Evolutionary conservation across 2,113 vertebrate species (phyloP), one percentile per base, ranked within the genome.

Genomic region (Chelonoidis abingdonii): DNA sequence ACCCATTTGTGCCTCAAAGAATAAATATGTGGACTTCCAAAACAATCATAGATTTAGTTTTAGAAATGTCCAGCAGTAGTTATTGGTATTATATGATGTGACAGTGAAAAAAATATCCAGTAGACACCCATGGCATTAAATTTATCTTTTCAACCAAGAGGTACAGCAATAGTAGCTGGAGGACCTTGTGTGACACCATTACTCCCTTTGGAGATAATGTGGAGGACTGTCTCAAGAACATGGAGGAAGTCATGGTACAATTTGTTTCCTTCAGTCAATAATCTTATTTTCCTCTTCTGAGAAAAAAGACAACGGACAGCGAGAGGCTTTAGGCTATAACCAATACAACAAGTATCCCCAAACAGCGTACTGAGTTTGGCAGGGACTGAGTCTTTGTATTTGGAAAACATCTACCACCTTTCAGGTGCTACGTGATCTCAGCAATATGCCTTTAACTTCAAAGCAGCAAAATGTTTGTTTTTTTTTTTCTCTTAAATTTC

Each of bases 401-500:
- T 72, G 65, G 9, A 38, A 72, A 78, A 47, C 25, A 47, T 24
- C 41, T 47, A 24, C 3, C 25, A 47, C 41, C 41, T 10, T 3
- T 76, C 8, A 10, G 38, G 25, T 78, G 41, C 44, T 47, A 27
- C 13, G 6, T 47, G 44, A 29, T 78, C 22, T 78, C 75, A 47
- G 41, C 75, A 78, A 78, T 78, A 29, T 78, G 10, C 5, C 24
- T 78, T 76, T 78, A 41, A 47, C 75, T 78, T 78, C 75, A 78
- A 47, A 78, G 75, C 25, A 29, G 41, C 41, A 44, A 78, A 78
- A 47, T 4, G 2, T n/a, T n/a, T 4, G 4, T 4, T 9, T 22
- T n/a, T 41, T 41, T 38, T 38, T 38, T 19, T 22, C 17, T 22
- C n/a, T 35, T 88, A 12, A 3, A 0, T 0, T 27, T 54, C 25